phyloP scores from a whole-genome alignment of 64 coral and sea anemone species.

The Platygyra sinensis region DNA sequence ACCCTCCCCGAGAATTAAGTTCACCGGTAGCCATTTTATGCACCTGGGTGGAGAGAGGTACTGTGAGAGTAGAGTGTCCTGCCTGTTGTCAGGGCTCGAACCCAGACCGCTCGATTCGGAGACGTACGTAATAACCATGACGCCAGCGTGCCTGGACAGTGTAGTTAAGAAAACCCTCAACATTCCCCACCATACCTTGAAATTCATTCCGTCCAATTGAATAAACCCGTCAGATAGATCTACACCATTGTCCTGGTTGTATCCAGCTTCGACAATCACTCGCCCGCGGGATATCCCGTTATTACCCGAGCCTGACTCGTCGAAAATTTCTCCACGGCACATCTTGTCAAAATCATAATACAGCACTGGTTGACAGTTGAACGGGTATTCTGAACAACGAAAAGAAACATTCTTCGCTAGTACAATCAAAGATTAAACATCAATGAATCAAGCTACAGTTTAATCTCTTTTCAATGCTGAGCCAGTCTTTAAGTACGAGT shows the following conservation, averaged over 20 bases:
- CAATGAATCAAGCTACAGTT: not conserved
- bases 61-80: no score
- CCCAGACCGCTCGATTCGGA: no score
- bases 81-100: no score
- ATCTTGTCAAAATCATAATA: conserved; percentile 92
- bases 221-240: conserved; percentile 73
- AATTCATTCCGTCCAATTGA: conserved; percentile 77
- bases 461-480: no score
- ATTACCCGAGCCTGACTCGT: conserved; percentile 93
- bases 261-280: conserved; percentile 57
- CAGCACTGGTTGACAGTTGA: conserved; percentile 81
- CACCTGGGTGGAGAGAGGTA: no score
- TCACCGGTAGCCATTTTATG: no score
- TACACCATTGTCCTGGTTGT: conserved; percentile 74
- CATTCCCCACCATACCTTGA: conserved; percentile 23
- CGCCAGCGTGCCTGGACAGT: no score
- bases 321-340: conserved; percentile 76
- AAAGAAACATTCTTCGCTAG: not conserved
- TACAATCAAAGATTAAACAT: not conserved
- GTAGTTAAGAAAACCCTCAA: not conserved
- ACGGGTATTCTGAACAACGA: conserved; percentile 62
- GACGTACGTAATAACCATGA: no score
- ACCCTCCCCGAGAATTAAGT: no score
- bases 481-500: no score
- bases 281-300: conserved; percentile 70